Conservation (phyloP, 1,140 invertebrate species). For the Cardiocondyla obscurior region DNA sequence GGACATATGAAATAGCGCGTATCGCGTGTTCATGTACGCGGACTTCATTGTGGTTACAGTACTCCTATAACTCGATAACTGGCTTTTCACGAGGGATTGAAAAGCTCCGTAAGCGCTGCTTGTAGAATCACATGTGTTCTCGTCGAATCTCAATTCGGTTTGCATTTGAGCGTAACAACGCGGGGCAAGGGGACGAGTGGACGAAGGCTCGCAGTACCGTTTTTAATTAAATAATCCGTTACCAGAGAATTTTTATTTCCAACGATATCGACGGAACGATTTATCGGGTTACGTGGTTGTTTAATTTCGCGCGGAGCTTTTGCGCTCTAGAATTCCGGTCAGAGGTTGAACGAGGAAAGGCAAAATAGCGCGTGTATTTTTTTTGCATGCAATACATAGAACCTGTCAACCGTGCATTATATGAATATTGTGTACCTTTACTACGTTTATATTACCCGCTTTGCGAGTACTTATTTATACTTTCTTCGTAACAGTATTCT, state of each 20-base stretch:
- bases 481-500: not conserved
- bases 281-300: slow-evolving; percentile 70
- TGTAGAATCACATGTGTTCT: slow-evolving; percentile 60
- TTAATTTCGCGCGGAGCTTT: slow-evolving; percentile 69
- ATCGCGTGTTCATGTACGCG: slow-evolving; percentile 27
- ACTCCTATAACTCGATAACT: slow-evolving; percentile 61
- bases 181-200: not conserved
- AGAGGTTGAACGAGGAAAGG: not conserved
- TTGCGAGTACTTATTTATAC: not conserved
- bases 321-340: slow-evolving; percentile 16
- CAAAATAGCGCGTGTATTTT: slow-evolving; percentile 27
- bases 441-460: not conserved
- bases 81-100: slow-evolving; percentile 60
- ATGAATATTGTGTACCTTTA: slow-evolving; percentile 24
- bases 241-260: slow-evolving; percentile 69
- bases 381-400: slow-evolving; percentile 35
- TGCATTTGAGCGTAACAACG: slow-evolving; percentile 51
- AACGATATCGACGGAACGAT: slow-evolving; percentile 64
- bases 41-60: slow-evolving; percentile 51
- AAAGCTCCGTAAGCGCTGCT: slow-evolving; percentile 57
- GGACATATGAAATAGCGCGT: slow-evolving; percentile 3
- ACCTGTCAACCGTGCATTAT: not conserved
- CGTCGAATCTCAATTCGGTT: slow-evolving; percentile 60
- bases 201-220: slow-evolving; percentile 31
- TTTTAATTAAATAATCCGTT: slow-evolving; percentile 73